phyloP scores from a whole-genome alignment of 2,888 invertebrate genomes.

The Clanis bilineata region DNA sequence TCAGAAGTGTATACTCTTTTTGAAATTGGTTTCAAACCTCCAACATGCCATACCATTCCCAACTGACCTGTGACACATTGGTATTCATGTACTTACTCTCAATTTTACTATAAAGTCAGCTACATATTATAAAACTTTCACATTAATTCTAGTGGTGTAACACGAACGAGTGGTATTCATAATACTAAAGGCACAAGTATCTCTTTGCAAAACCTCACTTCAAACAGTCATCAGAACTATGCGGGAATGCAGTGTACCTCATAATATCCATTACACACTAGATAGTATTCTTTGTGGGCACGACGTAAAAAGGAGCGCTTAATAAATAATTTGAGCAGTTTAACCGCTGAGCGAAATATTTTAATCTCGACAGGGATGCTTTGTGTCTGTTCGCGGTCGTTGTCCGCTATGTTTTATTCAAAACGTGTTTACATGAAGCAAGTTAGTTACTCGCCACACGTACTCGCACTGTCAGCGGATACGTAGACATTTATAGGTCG shows the following conservation, averaged over 20 bases:
- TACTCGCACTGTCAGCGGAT: conserved; percentile 15
- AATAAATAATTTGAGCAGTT: conserved; percentile 71
- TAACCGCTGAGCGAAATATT: conserved; percentile 70
- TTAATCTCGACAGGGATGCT: conserved; percentile 71
- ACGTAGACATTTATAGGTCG: conserved; percentile 30
- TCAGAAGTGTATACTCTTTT: too few species aligned
- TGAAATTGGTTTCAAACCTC: too few species aligned
- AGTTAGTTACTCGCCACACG: conserved; percentile 39
- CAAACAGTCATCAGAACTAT: conserved; percentile 45
- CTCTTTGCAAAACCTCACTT: conserved; percentile 14
- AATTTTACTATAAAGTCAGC: background rate
- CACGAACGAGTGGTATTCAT: conserved; percentile 3
- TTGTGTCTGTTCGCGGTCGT: conserved; percentile 60
- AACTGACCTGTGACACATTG: too few species aligned
- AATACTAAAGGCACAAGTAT: background rate
- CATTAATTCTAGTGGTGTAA: background rate
- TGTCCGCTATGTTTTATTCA: conserved; percentile 63
- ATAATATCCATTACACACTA: conserved; percentile 33
- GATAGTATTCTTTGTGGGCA: conserved; percentile 43
- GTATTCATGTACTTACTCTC: background rate
- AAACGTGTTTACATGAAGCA: conserved; percentile 50
- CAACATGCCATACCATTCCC: too few species aligned
- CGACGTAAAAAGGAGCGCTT: conserved; percentile 48
- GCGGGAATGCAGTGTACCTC: conserved; percentile 40
- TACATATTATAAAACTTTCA: background rate